Evolutionary conservation across 2,797 vertebrate genomes (phyloP).

Genomic region (Myripristis jacobus): DNA sequence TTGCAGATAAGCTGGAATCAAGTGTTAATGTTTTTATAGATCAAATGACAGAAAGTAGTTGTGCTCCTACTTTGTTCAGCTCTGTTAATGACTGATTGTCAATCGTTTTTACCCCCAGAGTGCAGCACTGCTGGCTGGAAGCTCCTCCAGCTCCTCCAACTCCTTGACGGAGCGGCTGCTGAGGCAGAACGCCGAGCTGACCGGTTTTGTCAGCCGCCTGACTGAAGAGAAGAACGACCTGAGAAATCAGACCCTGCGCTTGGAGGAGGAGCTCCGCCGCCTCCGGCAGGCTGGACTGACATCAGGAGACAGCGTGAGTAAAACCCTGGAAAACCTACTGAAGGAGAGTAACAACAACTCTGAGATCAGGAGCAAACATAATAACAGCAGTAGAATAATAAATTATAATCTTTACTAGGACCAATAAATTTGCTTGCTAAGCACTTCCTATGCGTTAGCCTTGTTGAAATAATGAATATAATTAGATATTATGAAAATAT

Average conservation of each 20-base stretch:
- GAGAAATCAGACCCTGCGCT: slow-evolving; percentile 87
- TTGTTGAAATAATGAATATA: no score
- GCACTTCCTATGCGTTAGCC: no score
- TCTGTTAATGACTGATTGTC: slow-evolving; percentile 14
- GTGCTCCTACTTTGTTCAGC: slow-evolving; percentile 1
- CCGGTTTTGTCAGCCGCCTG: slow-evolving; percentile 92
- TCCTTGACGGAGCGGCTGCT: slow-evolving; percentile 91
- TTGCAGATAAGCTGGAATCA: neutral
- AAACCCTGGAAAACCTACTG: neutral
- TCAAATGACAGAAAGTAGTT: slow-evolving; percentile 11
- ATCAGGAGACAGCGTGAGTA: slow-evolving; percentile 70
- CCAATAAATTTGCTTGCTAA: no score
- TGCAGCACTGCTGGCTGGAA: slow-evolving; percentile 72
- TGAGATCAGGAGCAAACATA: neutral
- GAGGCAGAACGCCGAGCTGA: slow-evolving; percentile 94
- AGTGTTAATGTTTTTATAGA: slow-evolving; percentile 13
- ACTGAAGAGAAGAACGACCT: slow-evolving; percentile 97
- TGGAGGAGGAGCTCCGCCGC: slow-evolving; percentile 91
- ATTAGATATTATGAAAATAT: no score
- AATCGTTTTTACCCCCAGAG: slow-evolving; percentile 71
- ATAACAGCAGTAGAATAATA: no score
- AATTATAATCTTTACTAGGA: no score
- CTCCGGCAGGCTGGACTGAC: slow-evolving; percentile 78
- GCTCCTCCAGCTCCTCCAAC: slow-evolving; percentile 82
- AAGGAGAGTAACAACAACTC: slow-evolving; percentile 1